Evolutionary conservation across 2,888 invertebrate genomes (phyloP).

Genomic region (Epirrhoe tristata): DNA sequence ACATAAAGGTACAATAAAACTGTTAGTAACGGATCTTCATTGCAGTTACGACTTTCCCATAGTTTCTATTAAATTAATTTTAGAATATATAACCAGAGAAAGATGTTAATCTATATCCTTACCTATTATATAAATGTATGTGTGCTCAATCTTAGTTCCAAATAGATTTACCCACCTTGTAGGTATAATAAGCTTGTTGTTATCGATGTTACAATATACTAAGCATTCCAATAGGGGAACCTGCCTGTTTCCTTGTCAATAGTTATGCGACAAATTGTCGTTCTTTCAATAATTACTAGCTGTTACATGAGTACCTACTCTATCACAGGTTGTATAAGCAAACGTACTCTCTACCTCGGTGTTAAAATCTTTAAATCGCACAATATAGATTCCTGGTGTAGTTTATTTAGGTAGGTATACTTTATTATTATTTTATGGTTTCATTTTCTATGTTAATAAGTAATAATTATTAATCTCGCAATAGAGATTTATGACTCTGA

Average conservation of each 20-base stretch:
- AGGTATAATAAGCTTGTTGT: constrained; percentile 31
- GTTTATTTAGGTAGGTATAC: no score
- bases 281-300: constrained; percentile 8
- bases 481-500: no score
- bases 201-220: constrained; percentile 29
- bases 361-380: not conserved
- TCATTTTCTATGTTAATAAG: no score
- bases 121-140: constrained; percentile 12
- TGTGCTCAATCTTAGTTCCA: constrained; percentile 35
- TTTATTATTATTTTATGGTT: no score
- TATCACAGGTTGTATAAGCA: constrained; percentile 7
- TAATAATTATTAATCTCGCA: no score
- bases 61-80: not conserved
- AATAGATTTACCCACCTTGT: constrained; percentile 25
- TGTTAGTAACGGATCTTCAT: not conserved
- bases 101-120: not conserved
- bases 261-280: constrained; percentile 18
- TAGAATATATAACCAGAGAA: constrained; percentile 11
- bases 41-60: constrained; percentile 17
- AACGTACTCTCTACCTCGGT: constrained; percentile 1
- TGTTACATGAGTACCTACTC: not conserved
- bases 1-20: not conserved
- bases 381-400: not conserved
- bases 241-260: constrained; percentile 2
- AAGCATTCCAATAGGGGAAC: constrained; percentile 10